Percentiles rank a stretch among this genome's conserved stretches.
Conservation (phyloP, 2,797 vertebrate genomes). For the Eupleurogrammus muticus region DNA sequence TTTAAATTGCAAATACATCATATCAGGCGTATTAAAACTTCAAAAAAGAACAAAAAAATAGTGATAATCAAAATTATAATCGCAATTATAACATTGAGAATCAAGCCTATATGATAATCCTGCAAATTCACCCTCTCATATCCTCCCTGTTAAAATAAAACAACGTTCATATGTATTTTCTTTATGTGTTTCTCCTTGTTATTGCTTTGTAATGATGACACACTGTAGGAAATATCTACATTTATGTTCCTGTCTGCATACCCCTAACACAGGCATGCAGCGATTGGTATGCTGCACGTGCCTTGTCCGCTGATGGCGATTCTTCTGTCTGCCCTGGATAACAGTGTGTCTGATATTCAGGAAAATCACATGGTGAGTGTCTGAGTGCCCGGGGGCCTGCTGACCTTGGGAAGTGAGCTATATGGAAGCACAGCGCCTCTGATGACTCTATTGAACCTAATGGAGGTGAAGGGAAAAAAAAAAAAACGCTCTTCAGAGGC, state of each 20-base stretch:
- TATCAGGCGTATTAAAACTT: too few relatives aligned
- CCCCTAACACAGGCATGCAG: neutral
- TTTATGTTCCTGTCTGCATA: neutral
- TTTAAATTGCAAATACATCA: too few relatives aligned
- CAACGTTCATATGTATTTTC: too few relatives aligned
- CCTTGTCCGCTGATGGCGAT: neutral
- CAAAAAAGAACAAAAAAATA: too few relatives aligned
- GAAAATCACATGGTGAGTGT: constrained; percentile 29
- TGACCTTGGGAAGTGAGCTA: constrained; percentile 40
- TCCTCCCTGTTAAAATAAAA: too few relatives aligned
- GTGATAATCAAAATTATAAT: too few relatives aligned
- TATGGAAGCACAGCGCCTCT: constrained; percentile 14
- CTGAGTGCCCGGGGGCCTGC: constrained; percentile 29
- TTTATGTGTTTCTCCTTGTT: too few relatives aligned
- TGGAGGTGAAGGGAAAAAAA: constrained; percentile 32
- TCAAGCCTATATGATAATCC: too few relatives aligned
- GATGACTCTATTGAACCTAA: constrained; percentile 50
- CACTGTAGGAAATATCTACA: too few relatives aligned
- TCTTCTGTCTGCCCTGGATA: constrained; percentile 19
- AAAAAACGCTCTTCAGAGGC: constrained; percentile 30
- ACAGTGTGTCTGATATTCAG: constrained; percentile 36
- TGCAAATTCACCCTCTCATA: too few relatives aligned
- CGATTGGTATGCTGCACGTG: neutral
- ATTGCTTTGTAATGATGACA: neutral
- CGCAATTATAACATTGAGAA: too few relatives aligned